Percentiles rank a stretch among this genome's conserved stretches.
phyloP scores from a whole-genome alignment of 2,797 vertebrate genomes.

The Synaphobranchus kaupii region DNA sequence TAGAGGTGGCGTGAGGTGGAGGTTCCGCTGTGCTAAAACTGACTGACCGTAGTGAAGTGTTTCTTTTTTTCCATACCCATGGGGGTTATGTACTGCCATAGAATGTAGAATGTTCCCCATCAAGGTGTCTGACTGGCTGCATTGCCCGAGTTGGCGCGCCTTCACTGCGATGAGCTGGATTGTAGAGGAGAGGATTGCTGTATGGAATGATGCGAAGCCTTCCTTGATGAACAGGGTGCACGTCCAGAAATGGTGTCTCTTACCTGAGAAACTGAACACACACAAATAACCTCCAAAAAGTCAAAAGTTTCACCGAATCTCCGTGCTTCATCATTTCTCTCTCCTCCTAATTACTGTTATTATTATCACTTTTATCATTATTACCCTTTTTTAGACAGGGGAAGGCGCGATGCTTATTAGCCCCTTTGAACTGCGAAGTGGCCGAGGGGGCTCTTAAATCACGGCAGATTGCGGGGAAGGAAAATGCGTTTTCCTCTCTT shows the following conservation, averaged over 20 bases:
- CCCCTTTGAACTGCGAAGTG: conserved; percentile 62
- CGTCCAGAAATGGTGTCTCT: not conserved
- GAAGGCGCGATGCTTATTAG: conserved; percentile 72
- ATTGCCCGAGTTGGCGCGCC: not conserved
- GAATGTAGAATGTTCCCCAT: not conserved
- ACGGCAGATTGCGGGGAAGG: conserved; percentile 32
- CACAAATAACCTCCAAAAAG: not conserved
- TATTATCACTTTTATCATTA: conserved; percentile 63
- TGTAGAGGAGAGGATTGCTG: not conserved
- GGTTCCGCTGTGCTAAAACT: not conserved
- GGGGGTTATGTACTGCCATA: not conserved
- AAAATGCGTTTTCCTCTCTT: conserved; percentile 8
- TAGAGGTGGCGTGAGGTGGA: not conserved
- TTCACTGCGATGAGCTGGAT: not conserved
- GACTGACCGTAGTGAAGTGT: not conserved
- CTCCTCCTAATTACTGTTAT: conserved; percentile 58
- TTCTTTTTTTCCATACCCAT: not conserved
- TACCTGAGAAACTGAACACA: not conserved
- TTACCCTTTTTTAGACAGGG: conserved; percentile 66
- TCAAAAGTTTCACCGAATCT: conserved; percentile 48
- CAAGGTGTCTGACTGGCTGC: not conserved
- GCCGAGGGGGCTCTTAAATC: conserved; percentile 58
- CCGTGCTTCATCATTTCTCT: conserved; percentile 63
- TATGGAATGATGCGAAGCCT: not conserved
- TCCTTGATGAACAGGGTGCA: not conserved